Evolutionary conservation across 2,888 invertebrate genomes (phyloP).

Genomic region (Eustalomyia histrio): DNA sequence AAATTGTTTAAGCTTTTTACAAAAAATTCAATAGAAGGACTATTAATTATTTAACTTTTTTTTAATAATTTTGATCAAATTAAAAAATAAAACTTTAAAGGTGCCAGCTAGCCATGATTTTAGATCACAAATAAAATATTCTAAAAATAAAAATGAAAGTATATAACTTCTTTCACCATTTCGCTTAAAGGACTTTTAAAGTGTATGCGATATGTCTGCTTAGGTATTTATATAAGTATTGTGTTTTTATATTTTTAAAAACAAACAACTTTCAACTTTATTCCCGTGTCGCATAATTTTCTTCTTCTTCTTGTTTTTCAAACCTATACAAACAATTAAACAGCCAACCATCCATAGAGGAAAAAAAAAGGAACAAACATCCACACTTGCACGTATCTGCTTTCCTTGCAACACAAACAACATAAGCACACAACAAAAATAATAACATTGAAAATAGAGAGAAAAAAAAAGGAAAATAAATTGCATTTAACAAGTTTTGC

Average conservation of each 20-base stretch:
- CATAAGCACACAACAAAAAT: background rate
- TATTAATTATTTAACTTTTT: too few relatives aligned
- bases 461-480: slow-evolving; percentile 24
- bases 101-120: too few relatives aligned
- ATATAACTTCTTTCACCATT: slow-evolving; percentile 9
- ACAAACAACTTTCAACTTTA: slow-evolving; percentile 58
- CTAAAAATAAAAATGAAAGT: slow-evolving; percentile 54
- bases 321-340: slow-evolving; percentile 45
- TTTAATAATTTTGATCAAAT: too few relatives aligned
- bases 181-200: slow-evolving; percentile 45
- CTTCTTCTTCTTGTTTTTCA: background rate
- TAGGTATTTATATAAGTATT: slow-evolving; percentile 11
- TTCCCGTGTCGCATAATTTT: slow-evolving; percentile 61
- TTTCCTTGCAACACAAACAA: slow-evolving; percentile 28
- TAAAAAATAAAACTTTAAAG: too few relatives aligned
- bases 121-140: background rate
- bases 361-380: background rate
- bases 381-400: background rate
- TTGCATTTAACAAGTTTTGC: slow-evolving; percentile 32
- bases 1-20: too few relatives aligned
- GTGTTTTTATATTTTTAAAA: slow-evolving; percentile 23
- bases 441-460: slow-evolving; percentile 39
- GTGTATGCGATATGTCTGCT: slow-evolving; percentile 27
- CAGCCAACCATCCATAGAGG: slow-evolving; percentile 35
- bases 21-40: too few relatives aligned